phyloP scores from a whole-genome alignment of 2,888 invertebrate genomes.

The Bembecia ichneumoniformis region DNA sequence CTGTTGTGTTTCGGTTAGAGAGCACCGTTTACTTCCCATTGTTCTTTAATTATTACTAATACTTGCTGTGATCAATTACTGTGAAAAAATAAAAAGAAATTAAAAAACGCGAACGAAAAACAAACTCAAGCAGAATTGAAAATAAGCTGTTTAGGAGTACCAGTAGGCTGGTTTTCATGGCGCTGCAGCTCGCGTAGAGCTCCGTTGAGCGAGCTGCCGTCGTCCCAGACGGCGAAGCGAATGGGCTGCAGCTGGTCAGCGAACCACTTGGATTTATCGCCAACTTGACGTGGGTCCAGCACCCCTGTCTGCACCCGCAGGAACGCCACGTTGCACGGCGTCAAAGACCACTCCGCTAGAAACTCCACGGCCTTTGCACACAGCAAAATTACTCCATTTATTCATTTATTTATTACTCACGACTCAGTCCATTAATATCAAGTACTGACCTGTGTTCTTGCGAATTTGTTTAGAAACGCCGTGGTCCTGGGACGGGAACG shows the following conservation, averaged over 20 bases:
- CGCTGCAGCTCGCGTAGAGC: constrained; percentile 81
- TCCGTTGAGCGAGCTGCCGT: constrained; percentile 84
- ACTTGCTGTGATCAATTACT: no score
- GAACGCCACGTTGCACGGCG: constrained; percentile 98
- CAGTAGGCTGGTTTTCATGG: constrained; percentile 85
- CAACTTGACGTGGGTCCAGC: constrained; percentile 93
- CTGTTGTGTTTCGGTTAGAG: no score
- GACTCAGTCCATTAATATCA: no score
- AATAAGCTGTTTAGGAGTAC: constrained; percentile 24
- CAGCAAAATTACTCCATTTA: no score
- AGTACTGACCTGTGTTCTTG: constrained; percentile 86
- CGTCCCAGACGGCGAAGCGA: constrained; percentile 93
- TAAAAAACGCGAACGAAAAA: not conserved
- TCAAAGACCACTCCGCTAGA: constrained; percentile 97
- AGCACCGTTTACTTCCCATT: no score
- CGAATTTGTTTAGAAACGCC: constrained; percentile 91
- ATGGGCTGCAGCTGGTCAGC: constrained; percentile 89
- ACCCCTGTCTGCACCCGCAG: constrained; percentile 97
- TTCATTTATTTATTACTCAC: no score
- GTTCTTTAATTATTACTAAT: no score
- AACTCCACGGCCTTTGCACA: constrained; percentile 91
- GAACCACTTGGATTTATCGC: constrained; percentile 99
- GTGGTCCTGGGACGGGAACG: constrained; percentile 92
- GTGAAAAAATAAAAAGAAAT: no score
- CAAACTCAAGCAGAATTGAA: not conserved